phyloP scores from a whole-genome alignment of 1,140 invertebrate genomes.

The Penaeus indicus region DNA sequence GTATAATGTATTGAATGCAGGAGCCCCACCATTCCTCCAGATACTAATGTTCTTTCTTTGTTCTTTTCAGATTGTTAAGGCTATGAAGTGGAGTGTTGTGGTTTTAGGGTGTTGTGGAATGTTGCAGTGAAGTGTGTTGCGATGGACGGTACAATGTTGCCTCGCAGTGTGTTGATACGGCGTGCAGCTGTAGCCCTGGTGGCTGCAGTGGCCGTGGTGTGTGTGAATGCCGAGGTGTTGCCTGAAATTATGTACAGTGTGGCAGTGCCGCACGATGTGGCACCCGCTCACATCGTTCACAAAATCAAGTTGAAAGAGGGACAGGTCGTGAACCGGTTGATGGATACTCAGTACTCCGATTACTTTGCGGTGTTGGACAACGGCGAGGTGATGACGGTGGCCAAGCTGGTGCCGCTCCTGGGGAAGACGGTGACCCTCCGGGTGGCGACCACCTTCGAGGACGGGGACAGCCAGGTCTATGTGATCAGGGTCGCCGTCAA shows the following conservation, averaged over 20 bases:
- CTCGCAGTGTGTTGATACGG: conserved; percentile 47
- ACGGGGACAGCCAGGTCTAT: conserved; percentile 83
- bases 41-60: not conserved
- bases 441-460: conserved; percentile 81
- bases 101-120: conserved; percentile 56
- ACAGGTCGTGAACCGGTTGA: conserved; percentile 45
- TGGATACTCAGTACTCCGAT: conserved; percentile 65
- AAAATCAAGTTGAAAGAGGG: conserved; percentile 63
- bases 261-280: conserved; percentile 66
- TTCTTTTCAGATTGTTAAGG: conserved; percentile 53
- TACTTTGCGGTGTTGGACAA: conserved; percentile 86
- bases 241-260: conserved; percentile 60
- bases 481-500: conserved; percentile 85
- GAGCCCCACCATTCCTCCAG: no score
- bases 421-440: conserved; percentile 84
- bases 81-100: conserved; percentile 57
- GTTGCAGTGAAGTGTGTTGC: conserved; percentile 51
- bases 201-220: conserved; percentile 32
- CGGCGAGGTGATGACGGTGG: conserved; percentile 90
- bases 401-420: conserved; percentile 78
- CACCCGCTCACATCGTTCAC: conserved; percentile 64
- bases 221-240: conserved; percentile 47
- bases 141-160: conserved; percentile 49
- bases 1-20: no score
- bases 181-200: conserved; percentile 53